Conservation (phyloP, 2,113 vertebrate genomes). For the Neomonachus schauinslandi region DNA sequence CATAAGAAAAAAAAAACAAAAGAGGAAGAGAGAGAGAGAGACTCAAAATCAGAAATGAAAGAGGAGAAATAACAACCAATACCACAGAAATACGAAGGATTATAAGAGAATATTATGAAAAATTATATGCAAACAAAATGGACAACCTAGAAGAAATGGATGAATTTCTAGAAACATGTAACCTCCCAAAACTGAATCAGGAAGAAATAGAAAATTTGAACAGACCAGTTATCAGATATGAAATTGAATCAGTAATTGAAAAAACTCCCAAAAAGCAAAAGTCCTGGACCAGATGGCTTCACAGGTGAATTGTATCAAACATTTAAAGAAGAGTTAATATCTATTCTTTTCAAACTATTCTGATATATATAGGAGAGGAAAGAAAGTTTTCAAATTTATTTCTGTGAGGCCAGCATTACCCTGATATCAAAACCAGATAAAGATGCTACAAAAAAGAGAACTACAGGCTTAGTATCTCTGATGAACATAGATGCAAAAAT, state of each 20-base stretch:
- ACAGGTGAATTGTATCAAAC: neutral
- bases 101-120: too few species aligned
- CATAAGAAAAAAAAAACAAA: neutral
- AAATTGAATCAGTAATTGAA: neutral
- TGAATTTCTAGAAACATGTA: neutral
- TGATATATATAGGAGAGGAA: neutral
- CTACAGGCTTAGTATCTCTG: neutral
- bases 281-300: neutral
- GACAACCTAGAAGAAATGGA: too few species aligned
- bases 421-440: neutral
- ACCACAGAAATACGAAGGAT: too few species aligned
- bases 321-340: neutral
- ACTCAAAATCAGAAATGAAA: too few species aligned
- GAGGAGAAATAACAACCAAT: too few species aligned
- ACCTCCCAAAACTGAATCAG: neutral
- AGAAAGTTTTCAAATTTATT: neutral
- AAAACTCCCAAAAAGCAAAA: neutral
- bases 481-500: neutral
- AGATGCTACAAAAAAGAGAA: neutral
- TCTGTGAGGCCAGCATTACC: neutral
- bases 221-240: neutral
- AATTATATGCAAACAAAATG: too few species aligned
- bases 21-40: neutral
- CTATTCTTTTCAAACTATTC: neutral
- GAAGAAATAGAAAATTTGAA: neutral